Base-by-base conservation (phyloP, 2,113 vertebrate species). In the Nettapus auritus region DNA sequence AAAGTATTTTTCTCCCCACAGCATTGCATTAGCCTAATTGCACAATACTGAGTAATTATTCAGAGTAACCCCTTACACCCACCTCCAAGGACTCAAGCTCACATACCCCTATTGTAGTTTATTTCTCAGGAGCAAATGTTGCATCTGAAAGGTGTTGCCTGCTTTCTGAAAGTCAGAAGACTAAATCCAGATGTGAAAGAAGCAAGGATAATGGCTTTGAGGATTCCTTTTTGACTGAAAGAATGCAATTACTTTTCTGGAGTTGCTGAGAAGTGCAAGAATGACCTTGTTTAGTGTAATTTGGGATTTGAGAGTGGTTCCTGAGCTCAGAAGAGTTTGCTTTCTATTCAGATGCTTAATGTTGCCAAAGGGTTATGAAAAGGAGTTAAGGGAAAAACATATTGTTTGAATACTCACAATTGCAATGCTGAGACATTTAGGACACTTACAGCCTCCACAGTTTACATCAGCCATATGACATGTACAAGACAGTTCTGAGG, bases 131-230 rank as follows among this genome's bases (percentile, higher is more conserved):
- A 88, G 14, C 14, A 29, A 33, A 9, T 12, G n/a, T 78, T 93
- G 88, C 71, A 70, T 81, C 71, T 88, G 25, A 25, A 28, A 64
- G 25, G 31, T 68, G 88, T 77, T 95, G 23, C 12, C 23, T 77
- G 34, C 28, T 13, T 91, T 73, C 50, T 91, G 67, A 91, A 89
- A 77, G 28, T 28, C 36, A 66, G 9, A 8, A 87, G 6, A 57
- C 84, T 82, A 92, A 91, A 92, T 91, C 55, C 67, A 94, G 59
- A 63, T 87, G 71, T 63, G 63, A 85, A 91, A 92, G 40, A 62
- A 73, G 31, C 23, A 68, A 89, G 22, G 50, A 71, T 66, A 91
- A 87, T 13, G 44, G 11, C 57, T 94, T 75, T 90, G 66, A 88
- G 64, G 48, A 84, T 75, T 48, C n/a, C 22, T 75, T 78, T 95